phyloP scores from a whole-genome alignment of 2,113 vertebrate species.

The Otocyon megalotis region DNA sequence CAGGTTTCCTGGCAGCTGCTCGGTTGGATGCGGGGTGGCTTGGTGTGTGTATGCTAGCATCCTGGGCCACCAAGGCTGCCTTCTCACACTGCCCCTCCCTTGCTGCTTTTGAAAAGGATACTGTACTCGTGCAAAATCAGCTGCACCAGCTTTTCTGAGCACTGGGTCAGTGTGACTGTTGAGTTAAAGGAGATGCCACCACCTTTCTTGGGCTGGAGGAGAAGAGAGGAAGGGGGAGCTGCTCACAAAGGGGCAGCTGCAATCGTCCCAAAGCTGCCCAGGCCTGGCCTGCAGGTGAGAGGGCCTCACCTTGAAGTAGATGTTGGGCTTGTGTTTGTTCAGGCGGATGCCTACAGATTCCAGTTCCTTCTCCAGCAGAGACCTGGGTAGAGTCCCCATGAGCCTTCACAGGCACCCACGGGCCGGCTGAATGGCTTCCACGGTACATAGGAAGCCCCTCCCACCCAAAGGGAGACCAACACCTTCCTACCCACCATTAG shows the following conservation, averaged over 20 bases:
- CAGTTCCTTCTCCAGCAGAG: constrained; percentile 96
- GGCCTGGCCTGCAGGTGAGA: accelerated
- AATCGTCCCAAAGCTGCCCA: accelerated
- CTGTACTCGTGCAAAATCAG: constrained; percentile 99
- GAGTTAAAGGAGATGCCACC: constrained; percentile 99
- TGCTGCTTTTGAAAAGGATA: constrained; percentile 90
- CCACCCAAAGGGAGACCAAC: neutral
- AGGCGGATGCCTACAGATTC: constrained; percentile 98
- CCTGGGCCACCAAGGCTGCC: too few relatives aligned
- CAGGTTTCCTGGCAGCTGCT: neutral
- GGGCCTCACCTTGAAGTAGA: constrained; percentile 98
- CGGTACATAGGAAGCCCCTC: neutral
- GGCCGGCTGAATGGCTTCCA: neutral
- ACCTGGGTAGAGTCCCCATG: constrained; percentile 82
- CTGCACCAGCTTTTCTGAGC: constrained; percentile 98
- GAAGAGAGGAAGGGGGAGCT: neutral
- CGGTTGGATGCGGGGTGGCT: accelerated
- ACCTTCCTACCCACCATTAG: neutral
- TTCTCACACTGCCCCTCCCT: accelerated
- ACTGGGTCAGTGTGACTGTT: constrained; percentile 95
- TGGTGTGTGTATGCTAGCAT: too few relatives aligned
- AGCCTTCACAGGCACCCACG: neutral
- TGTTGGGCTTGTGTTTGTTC: constrained; percentile 96
- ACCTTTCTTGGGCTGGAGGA: constrained; percentile 95
- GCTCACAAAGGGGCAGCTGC: accelerated